Evolutionary conservation across 2,888 invertebrate genomes (phyloP).

Genomic region (Pseudanteris insignis): DNA sequence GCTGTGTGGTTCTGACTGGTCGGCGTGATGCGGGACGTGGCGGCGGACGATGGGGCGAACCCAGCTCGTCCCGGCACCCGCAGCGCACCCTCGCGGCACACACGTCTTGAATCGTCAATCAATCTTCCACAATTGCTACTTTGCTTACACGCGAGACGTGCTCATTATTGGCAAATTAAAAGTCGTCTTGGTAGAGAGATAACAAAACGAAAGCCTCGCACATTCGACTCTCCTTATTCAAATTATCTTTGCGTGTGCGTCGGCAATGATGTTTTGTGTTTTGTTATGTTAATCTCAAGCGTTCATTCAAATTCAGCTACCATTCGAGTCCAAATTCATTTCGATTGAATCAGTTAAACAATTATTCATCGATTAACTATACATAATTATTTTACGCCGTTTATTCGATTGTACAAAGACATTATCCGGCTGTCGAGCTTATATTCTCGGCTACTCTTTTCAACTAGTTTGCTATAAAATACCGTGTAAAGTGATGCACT

Average conservation of each 20-base stretch:
- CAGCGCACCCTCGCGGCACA: conserved; percentile 34
- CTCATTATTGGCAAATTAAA: conserved; percentile 28
- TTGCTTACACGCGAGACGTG: conserved; percentile 26
- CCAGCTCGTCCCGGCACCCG: conserved; percentile 24
- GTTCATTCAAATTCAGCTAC: too few relatives aligned
- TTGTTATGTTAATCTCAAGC: too few relatives aligned
- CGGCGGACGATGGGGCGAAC: conserved; percentile 25
- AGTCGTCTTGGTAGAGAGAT: conserved; percentile 2
- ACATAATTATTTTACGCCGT: too few relatives aligned
- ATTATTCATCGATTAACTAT: too few relatives aligned
- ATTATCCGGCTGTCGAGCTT: too few relatives aligned
- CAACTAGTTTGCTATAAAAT: too few relatives aligned
- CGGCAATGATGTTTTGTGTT: too few relatives aligned
- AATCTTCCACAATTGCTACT: conserved; percentile 16
- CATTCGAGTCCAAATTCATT: conserved; percentile 1
- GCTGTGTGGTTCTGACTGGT: not conserved
- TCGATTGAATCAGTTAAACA: too few relatives aligned
- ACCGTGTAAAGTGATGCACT: conserved; percentile 16
- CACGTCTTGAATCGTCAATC: conserved; percentile 37
- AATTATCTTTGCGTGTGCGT: too few relatives aligned
- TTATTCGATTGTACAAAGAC: too few relatives aligned
- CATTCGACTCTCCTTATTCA: too few relatives aligned
- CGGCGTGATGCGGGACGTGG: conserved; percentile 23
- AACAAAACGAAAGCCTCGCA: conserved; percentile 5
- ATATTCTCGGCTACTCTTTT: too few relatives aligned